These are phyloP conservation scores for Euglossa dilemma DNA, from an alignment of 1,140 invertebrate species.

Conservation along the genomic window DNA sequence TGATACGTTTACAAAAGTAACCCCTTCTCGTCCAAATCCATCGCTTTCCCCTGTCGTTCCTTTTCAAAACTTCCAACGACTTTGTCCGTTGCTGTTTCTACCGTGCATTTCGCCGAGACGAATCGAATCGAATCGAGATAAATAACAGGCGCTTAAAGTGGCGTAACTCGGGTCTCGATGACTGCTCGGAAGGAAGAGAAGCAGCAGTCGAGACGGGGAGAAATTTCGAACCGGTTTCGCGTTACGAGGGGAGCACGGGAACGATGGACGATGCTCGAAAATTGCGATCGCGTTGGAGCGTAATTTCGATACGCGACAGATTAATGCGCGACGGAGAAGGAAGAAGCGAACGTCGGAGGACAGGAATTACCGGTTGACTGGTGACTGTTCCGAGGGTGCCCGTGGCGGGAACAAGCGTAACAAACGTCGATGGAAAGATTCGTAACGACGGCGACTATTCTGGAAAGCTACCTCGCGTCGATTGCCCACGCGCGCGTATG, in stretches of 20 bases:
- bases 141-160: too few species aligned
- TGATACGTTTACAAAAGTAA: slow-evolving; percentile 36
- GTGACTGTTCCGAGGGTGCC: too few species aligned
- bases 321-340: not conserved
- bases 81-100: too few species aligned
- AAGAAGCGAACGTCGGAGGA: too few species aligned
- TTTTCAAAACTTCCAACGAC: not conserved
- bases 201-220: too few species aligned
- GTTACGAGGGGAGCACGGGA: not conserved
- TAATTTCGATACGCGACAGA: not conserved
- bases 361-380: not conserved
- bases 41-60: not conserved
- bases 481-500: not conserved
- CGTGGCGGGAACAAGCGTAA: not conserved
- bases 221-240: not conserved
- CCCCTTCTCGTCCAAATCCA: slow-evolving; percentile 2
- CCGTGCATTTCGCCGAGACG: too few species aligned
- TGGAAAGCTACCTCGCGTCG: not conserved
- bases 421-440: not conserved
- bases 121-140: too few species aligned
- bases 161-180: not conserved
- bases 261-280: slow-evolving; percentile 6
- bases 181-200: not conserved
- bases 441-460: not conserved
- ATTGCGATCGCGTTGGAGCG: not conserved